Evolutionary conservation across 2,888 invertebrate species (phyloP), one percentile per base, ranked within the genome.

Genomic region (Cecidostiba fungosa): DNA sequence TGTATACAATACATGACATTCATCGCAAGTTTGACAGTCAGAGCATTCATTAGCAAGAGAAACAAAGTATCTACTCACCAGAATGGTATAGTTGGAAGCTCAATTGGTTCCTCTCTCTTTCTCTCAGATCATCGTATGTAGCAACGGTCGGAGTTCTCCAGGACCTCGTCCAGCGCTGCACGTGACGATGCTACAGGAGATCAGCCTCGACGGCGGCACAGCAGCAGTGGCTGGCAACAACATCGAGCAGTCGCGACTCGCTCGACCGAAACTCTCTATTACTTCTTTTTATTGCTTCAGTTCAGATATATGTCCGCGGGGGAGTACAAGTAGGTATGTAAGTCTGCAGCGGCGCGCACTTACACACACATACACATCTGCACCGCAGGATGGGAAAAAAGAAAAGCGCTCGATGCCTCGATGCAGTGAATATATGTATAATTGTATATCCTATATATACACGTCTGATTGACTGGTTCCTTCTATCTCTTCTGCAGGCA

Each of bases 51-150:
- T 43, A 50, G n/a, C n/a, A 10, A 62, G 62, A n/a, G 62, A 59
- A 19, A 8, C 19, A 16, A 59, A 2, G 6, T 62, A 3, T 8
- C 39, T 29, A 69, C 80, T 81, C 62, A 85, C 85, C 80, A 81
- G 77, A 85, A 72, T 73, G 29, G 29, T 47, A 26, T 80, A 47
- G 62, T 81, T 77, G 81, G 73, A 81, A 81, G 77, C 72, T 73
- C 72, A 19, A 36, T 10, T 73, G 8, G 2, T 62, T 39, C 16
- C 19, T n/a, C 36, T 70, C 70, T n/a, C 0, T 6, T 19, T 16
- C 50, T 54, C 70, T 85, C 82, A 82, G 69, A 82, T 82, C 82
- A 82, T 85, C 74, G 78, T n/a, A n/a, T n/a, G n/a, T 79, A 59
- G 50, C 59, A 43, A 77, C 2, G 19, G 47, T 62, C n/a, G 50